Base-by-base conservation (phyloP, 2,888 invertebrate species). In the Apoda limacodes region DNA sequence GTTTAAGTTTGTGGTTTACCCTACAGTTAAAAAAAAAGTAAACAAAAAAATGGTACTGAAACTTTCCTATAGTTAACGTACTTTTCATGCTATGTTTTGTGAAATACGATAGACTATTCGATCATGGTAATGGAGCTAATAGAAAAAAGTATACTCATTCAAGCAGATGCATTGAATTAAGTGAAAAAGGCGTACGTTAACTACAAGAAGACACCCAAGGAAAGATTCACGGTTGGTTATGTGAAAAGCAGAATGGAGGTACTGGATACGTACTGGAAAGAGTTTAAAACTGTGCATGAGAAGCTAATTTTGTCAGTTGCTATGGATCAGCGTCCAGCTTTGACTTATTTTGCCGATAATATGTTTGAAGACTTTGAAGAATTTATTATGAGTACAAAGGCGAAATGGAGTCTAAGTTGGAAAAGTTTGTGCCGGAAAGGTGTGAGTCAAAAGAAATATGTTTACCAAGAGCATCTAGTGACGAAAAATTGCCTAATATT, bases 401-500 rank as follows among this genome's bases (percentile, higher is more conserved):
- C 11, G 22, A 32, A 9, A 37, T 37, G 21, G 19, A n/a, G n/a
- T n/a, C n/a, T n/a, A n/a, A n/a, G n/a, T n/a, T n/a, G n/a, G n/a
- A n/a, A n/a, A n/a, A n/a, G n/a, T n/a, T n/a, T n/a, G n/a, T n/a
- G n/a, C n/a, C n/a, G n/a, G n/a, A 25, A 9, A 20, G 13, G n/a
- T 25, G 32, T 6, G 13, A 21, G 10, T 19, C 10, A 23, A 15
- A 26, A 10, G 25, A 28, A 9, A 9, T 9, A 7, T 10, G 17
- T 14, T 4, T 21, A 13, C n/a, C 12, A 22, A 27, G 13, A 7
- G 17, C 9, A 7, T 9, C 22, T 10, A 22, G 19, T 9, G 22
- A 9, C 22, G 34, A 13, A 38, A n/a, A n/a, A 22, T n/a, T 21
- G 35, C 13, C 39, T 7, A 34, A 37, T 12, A 37, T 40, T 14